phyloP scores from a whole-genome alignment of 2,888 invertebrate species.

The Caenorhabditis sp. region DNA sequence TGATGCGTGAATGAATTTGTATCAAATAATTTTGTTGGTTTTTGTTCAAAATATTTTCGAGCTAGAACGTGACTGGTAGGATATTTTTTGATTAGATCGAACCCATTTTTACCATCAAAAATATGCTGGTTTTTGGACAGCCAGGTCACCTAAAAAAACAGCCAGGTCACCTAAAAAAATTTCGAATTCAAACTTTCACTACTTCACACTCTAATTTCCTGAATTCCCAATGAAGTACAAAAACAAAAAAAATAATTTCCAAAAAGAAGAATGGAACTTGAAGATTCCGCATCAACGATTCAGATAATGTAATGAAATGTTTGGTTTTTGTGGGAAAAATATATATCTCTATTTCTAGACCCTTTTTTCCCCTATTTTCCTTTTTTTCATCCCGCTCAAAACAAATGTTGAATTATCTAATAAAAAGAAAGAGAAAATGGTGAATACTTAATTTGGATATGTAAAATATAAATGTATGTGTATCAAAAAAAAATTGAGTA shows the following conservation, averaged over 20 bases:
- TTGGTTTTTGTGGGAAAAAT: slow-evolving; percentile 10
- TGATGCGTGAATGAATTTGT: no score
- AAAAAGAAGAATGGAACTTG: slow-evolving; percentile 32
- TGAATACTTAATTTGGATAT: not conserved
- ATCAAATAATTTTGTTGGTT: no score
- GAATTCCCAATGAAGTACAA: not conserved
- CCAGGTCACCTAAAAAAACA: no score
- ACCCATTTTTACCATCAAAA: no score
- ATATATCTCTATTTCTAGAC: not conserved
- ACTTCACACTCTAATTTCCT: no score
- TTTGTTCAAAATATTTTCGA: no score
- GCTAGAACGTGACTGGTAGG: no score
- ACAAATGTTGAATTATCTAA: slow-evolving; percentile 1
- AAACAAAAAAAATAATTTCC: not conserved
- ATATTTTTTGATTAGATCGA: no score
- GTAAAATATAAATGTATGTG: not conserved
- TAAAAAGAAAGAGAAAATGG: not conserved
- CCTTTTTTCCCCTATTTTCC: not conserved
- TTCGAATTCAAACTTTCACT: no score
- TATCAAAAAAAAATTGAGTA: not conserved
- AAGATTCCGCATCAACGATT: slow-evolving; percentile 45
- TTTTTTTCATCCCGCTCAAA: not conserved
- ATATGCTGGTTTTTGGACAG: no score
- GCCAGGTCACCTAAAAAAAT: no score
- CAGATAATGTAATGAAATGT: slow-evolving; percentile 47